phyloP scores from a whole-genome alignment of 2,797 vertebrate species.

The Sitta carolinensis region DNA sequence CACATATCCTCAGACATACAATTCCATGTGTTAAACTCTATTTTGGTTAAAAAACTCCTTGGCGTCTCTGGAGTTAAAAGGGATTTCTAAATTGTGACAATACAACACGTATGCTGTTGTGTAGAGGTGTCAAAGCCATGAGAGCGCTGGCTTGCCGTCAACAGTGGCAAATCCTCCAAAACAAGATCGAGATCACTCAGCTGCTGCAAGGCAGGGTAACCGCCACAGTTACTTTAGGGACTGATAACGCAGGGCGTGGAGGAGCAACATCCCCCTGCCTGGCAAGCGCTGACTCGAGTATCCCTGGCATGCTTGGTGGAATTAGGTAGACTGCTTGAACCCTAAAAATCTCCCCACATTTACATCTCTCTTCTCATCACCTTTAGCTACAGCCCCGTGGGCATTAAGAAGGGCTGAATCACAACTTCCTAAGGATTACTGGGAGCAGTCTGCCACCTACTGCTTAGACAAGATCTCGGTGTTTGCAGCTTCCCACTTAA shows the following conservation, averaged over 20 bases:
- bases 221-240: background rate
- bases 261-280: background rate
- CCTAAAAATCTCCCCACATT: background rate
- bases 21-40: background rate
- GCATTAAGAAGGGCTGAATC: background rate
- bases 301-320: background rate
- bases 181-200: background rate
- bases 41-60: background rate
- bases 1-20: background rate
- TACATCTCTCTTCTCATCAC: background rate
- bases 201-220: background rate
- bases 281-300: background rate
- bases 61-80: background rate
- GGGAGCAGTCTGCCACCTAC: slow-evolving; percentile 52
- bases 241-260: background rate
- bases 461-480: background rate
- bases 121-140: background rate
- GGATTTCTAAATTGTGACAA: background rate
- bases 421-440: background rate
- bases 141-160: fast-evolving
- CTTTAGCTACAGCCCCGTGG: background rate
- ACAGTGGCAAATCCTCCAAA: background rate
- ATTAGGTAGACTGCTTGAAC: background rate
- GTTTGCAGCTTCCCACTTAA: background rate
- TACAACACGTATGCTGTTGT: background rate